Conservation (phyloP, 2,797 vertebrate genomes). For the Danio albolineatus region DNA sequence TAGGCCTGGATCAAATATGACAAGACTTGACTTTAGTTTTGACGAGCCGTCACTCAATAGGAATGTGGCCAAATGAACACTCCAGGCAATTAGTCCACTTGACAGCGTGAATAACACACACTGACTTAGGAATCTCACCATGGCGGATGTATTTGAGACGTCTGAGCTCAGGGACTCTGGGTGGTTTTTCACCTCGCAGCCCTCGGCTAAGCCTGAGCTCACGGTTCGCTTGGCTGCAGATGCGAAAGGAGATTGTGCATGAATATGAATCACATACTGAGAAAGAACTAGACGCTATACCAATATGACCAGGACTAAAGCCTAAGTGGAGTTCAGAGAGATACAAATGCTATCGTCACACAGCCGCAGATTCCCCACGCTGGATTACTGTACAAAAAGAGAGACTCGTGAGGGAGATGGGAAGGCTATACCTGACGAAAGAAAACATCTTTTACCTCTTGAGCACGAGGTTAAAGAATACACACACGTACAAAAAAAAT, state of each 20-base stretch:
- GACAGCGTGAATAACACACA: conserved; percentile 59
- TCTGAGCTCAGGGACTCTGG: background rate
- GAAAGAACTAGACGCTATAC: conserved; percentile 56
- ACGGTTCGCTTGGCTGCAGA: background rate
- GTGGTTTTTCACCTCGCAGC: conserved; percentile 5
- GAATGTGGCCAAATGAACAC: conserved; percentile 52
- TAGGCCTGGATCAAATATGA: conserved; percentile 34
- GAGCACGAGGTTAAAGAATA: conserved; percentile 84
- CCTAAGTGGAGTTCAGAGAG: conserved; percentile 52
- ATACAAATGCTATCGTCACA: conserved; percentile 79
- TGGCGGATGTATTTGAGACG: conserved; percentile 21
- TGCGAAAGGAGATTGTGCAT: conserved; percentile 46
- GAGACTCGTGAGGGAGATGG: conserved; percentile 59
- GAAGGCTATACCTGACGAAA: conserved; percentile 73
- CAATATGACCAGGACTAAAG: conserved; percentile 38
- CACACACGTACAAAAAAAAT: conserved; percentile 47
- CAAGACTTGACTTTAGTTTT: conserved; percentile 45
- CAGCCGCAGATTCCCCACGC: conserved; percentile 59
- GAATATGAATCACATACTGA: conserved; percentile 63
- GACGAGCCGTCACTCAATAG: conserved; percentile 55
- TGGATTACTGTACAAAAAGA: conserved; percentile 75
- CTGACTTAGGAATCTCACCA: conserved; percentile 53
- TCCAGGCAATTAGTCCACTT: conserved; percentile 58
- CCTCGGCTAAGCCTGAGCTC: conserved; percentile 12
- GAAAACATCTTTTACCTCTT: conserved; percentile 81